Percentiles rank a stretch among this genome's conserved stretches.
These are phyloP conservation scores for Vanessa tameamea DNA, from an alignment of 1,140 invertebrate species.

Conservation along the genomic window DNA sequence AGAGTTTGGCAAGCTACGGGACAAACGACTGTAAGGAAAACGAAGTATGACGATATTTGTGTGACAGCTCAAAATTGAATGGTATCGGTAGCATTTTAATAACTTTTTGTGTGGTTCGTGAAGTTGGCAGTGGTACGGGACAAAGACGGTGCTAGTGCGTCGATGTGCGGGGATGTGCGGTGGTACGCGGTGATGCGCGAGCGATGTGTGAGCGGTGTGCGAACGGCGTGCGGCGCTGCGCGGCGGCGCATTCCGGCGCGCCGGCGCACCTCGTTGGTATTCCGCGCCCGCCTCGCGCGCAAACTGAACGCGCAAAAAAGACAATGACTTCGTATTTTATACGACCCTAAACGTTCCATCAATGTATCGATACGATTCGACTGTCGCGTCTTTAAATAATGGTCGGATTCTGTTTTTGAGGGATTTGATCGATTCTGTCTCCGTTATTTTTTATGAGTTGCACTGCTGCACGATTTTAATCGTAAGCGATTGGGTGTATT, in stretches of 20 bases:
- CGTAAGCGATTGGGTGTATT: not conserved
- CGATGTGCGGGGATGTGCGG: conserved; percentile 11
- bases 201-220: conserved; percentile 32
- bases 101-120: not conserved
- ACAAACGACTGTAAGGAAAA: not conserved
- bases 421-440: conserved; percentile 31
- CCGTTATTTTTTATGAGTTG: conserved; percentile 40
- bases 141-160: not conserved
- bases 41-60: not conserved
- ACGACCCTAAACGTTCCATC: conserved; percentile 70
- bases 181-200: conserved; percentile 23
- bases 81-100: conserved; percentile 3
- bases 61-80: not conserved
- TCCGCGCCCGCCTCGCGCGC: conserved; percentile 60
- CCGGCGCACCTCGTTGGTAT: conserved; percentile 61
- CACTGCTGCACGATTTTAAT: conserved; percentile 17
- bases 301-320: conserved; percentile 69
- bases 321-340: conserved; percentile 74
- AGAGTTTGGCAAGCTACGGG: not conserved
- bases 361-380: conserved; percentile 66
- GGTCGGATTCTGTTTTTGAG: conserved; percentile 45
- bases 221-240: conserved; percentile 17
- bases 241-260: conserved; percentile 57
- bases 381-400: conserved; percentile 59
- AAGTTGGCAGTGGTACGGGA: not conserved